Percentiles rank a stretch among this genome's conserved stretches.
These are phyloP conservation scores for Gracilinanus agilis DNA, from an alignment of 2,113 vertebrate genomes.

Conservation along the genomic window DNA sequence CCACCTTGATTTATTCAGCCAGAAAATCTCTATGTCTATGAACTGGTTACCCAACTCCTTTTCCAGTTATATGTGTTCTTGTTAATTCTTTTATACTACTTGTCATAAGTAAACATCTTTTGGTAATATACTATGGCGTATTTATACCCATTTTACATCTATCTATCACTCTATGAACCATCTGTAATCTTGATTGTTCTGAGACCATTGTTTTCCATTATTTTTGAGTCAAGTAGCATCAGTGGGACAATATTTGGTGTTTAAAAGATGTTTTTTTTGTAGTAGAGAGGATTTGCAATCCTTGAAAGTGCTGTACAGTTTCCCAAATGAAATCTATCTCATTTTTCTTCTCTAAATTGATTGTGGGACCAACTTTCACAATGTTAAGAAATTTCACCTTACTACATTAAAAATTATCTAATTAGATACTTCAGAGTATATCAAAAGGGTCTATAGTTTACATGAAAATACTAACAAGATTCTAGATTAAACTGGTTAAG, in stretches of 20 bases:
- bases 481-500: constrained; percentile 67
- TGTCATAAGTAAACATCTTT: neutral
- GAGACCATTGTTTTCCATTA: neutral
- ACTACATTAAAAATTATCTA: constrained; percentile 47
- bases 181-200: neutral
- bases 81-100: neutral
- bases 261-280: neutral
- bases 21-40: neutral
- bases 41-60: neutral
- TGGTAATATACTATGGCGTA: neutral
- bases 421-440: constrained; percentile 56
- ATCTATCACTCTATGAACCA: neutral
- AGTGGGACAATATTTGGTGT: neutral
- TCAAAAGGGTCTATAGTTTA: constrained; percentile 47
- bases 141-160: neutral
- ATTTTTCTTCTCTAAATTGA: constrained; percentile 25
- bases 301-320: neutral
- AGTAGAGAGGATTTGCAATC: neutral
- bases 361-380: neutral
- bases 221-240: neutral
- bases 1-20: neutral
- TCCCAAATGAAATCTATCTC: neutral
- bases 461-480: constrained; percentile 67
- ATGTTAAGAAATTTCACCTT: neutral
- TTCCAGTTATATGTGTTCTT: neutral